Percentiles rank a stretch among this genome's conserved stretches.
phyloP scores from a whole-genome alignment of 2,888 invertebrate species.

The Trissolcus brochymenae region DNA sequence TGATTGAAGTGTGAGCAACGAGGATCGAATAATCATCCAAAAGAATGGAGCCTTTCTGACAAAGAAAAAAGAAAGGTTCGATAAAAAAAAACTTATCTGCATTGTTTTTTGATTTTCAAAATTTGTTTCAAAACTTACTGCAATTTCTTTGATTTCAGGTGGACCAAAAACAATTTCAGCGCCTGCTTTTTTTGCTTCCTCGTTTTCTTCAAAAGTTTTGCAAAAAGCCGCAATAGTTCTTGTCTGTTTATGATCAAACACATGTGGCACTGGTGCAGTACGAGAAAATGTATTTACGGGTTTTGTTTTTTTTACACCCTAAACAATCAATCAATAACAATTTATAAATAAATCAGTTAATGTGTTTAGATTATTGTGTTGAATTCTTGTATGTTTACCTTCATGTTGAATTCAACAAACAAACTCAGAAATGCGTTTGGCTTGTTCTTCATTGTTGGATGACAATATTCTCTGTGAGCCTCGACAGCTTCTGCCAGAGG shows the following conservation, averaged over 20 bases:
- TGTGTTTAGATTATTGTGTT: neutral
- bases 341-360: neutral
- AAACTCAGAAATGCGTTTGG: conserved; percentile 85
- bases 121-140: conserved; percentile 75
- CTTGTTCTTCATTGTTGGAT: conserved; percentile 88
- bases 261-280: conserved; percentile 82
- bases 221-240: conserved; percentile 86
- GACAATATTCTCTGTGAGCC: conserved; percentile 88
- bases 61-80: neutral
- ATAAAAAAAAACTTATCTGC: neutral
- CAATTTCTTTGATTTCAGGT: conserved; percentile 86
- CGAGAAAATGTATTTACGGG: conserved; percentile 84
- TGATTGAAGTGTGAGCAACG: conserved; percentile 87
- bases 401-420: conserved; percentile 88
- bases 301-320: conserved; percentile 78
- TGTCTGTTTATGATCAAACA: conserved; percentile 82
- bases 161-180: conserved; percentile 85
- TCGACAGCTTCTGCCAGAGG: conserved; percentile 86
- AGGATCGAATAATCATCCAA: conserved; percentile 84
- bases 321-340: neutral
- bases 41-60: conserved; percentile 82
- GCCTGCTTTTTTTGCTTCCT: conserved; percentile 82
- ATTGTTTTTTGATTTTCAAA: neutral
- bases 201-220: conserved; percentile 81
- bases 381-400: conserved; percentile 72